Conservation (phyloP, 2,113 vertebrate species). For the Pongo pygmaeus region DNA sequence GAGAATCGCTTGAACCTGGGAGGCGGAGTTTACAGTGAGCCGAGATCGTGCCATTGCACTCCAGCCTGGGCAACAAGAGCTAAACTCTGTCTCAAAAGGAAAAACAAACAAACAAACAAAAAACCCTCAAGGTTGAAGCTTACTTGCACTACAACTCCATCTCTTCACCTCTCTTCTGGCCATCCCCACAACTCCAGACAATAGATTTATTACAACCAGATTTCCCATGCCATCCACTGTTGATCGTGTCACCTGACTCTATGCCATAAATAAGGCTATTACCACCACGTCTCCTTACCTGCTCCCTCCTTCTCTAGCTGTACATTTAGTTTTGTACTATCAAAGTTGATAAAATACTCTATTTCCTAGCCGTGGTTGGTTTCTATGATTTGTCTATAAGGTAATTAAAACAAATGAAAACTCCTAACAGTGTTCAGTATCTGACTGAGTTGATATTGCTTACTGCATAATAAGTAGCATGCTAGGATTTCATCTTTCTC, state of each 20-base stretch:
- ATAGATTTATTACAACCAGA: not conserved
- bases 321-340: not conserved
- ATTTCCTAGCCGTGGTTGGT: not conserved
- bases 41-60: too few species aligned
- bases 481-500: not conserved
- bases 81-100: too few species aligned
- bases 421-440: not conserved
- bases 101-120: too few species aligned
- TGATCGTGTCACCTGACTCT: too few species aligned
- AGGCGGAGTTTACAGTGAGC: too few species aligned
- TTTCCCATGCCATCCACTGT: not conserved
- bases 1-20: too few species aligned
- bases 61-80: too few species aligned
- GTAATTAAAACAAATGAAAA: conserved; percentile 5
- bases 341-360: not conserved
- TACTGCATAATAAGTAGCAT: not conserved
- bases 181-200: not conserved
- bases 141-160: not conserved
- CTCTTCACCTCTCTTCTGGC: not conserved
- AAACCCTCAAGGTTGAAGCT: not conserved
- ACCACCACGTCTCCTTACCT: not conserved
- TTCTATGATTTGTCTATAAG: not conserved
- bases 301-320: not conserved
- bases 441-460: not conserved
- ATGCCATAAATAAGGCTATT: not conserved